Percentiles rank a stretch among this genome's conserved stretches.
These are phyloP conservation scores for Tetraodon nigroviridis DNA, from an alignment of 2,113 vertebrate genomes.

Conservation along the genomic window DNA sequence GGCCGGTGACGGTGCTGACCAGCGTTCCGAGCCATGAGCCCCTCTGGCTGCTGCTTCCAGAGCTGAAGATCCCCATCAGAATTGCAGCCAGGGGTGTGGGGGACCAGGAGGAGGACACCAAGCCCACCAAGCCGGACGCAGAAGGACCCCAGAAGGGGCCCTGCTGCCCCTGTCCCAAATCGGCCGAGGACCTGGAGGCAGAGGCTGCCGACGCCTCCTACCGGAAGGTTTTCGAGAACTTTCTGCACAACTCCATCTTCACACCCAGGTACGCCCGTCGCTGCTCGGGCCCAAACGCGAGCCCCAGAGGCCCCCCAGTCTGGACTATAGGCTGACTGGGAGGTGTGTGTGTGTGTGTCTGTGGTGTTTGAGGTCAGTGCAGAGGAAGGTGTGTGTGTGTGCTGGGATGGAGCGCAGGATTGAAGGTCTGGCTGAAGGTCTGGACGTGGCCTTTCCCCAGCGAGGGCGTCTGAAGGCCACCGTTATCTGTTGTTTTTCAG, in stretches of 20 bases:
- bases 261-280: conserved; percentile 80
- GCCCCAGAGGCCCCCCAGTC: no score
- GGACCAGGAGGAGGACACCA: conserved; percentile 83
- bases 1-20: no score
- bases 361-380: no score
- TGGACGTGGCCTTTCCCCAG: no score
- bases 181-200: conserved; percentile 82
- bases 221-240: conserved; percentile 96
- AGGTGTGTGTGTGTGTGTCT: no score
- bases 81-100: conserved; percentile 84
- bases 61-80: conserved; percentile 88
- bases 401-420: no score
- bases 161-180: conserved; percentile 92
- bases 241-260: conserved; percentile 96
- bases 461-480: no score
- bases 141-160: conserved; percentile 79
- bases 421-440: no score
- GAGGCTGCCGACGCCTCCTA: conserved; percentile 91
- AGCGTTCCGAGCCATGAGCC: no score
- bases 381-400: no score
- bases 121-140: conserved; percentile 81
- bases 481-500: no score
- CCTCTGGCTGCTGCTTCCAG: conserved; percentile 58
- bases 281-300: not conserved
- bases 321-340: no score